Conservation (phyloP, 1,140 invertebrate genomes). For the Rhagoletis zephyria region DNA sequence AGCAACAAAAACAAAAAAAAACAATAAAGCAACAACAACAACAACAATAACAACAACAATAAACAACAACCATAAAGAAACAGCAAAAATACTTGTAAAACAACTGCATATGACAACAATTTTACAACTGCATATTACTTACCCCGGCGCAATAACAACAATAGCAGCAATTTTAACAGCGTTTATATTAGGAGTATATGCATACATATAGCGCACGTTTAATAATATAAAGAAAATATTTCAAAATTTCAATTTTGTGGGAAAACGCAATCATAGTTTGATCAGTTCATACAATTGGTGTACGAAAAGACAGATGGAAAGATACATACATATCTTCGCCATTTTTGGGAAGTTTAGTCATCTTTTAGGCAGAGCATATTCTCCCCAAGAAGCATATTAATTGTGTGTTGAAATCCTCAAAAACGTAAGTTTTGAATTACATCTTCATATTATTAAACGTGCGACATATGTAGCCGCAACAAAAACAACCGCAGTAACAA, state of each 20-base stretch:
- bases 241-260: no score
- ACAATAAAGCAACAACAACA: constrained; percentile 13
- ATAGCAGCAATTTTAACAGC: background rate
- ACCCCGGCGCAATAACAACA: background rate
- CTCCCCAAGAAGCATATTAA: no score
- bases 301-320: no score
- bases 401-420: no score
- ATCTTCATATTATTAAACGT: no score
- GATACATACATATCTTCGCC: no score
- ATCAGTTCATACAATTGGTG: background rate
- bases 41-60: no score
- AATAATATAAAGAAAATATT: no score
- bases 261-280: background rate
- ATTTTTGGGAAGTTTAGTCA: no score
- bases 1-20: constrained; percentile 31
- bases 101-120: constrained; percentile 3
- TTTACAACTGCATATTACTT: background rate
- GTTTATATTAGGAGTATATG: background rate
- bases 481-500: background rate
- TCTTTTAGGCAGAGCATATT: no score
- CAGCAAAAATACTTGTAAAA: constrained; percentile 4
- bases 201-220: no score
- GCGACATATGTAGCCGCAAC: background rate
- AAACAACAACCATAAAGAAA: constrained; percentile 24
- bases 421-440: no score